Base-by-base conservation (phyloP, 2,888 invertebrate genomes). In the Synergus itoensis region DNA sequence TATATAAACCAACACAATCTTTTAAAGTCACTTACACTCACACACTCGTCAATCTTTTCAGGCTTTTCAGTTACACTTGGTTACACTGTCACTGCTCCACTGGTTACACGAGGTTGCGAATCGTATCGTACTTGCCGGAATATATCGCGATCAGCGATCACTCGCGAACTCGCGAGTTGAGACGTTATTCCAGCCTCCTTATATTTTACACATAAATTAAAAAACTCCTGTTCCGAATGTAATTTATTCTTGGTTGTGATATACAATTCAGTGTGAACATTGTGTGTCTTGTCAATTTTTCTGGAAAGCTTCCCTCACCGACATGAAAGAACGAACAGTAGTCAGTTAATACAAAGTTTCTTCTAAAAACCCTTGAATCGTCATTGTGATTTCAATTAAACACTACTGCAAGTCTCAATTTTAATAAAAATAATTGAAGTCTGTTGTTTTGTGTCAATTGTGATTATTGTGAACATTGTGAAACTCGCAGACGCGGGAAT, bases 291-390 rank as follows among this genome's bases (percentile, higher is more conserved):
- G 18, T 45, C 21, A 45, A 45, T 67, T 67, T 43, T 43, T 18
- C 12, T 12, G 62, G 28, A 62, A 62, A 14, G 48, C 53, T 36
- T 73, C 11, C 21, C 67, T 45, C 16, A 73, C 28, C 36, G 53
- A 73, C 14, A 73, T 73, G 73, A 73, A 73, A 57, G 40, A 73
- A 57, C 53, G 73, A 36, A 57, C 73, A 53, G 73, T 73, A 28
- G 28, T 28, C 28, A 3, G 28, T 28, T 28, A 28, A 28, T 3
- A 28, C 73, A 73, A 53, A n/a, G n/a, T 73, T 73, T 36, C 45
- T 53, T 16, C n/a, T 73, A 40, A 62, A 69, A 73, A 36, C 73
- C 73, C 28, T 73, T 73, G 12, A 73, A 36, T 53, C 53, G 73
- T 53, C 73, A 73, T 73, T 73, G 73, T n/a, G 73, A 73, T 73